Conservation (phyloP, 2,888 invertebrate genomes). For the Dexiosoma caninum region DNA sequence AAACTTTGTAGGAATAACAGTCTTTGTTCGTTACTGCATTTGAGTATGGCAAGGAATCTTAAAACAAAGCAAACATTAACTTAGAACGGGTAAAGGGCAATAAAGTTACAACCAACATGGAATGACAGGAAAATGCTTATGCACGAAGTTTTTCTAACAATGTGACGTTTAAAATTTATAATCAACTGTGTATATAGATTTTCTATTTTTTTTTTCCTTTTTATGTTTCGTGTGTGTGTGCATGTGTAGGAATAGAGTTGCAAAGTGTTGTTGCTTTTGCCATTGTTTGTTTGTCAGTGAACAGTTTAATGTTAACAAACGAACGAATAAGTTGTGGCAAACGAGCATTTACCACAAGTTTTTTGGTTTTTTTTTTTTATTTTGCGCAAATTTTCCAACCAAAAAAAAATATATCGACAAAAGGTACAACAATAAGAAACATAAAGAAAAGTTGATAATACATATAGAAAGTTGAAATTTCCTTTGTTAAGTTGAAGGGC, state of each 20-base stretch:
- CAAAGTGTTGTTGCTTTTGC: neutral
- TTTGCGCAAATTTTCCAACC: neutral
- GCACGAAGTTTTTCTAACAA: constrained; percentile 41
- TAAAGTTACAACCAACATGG: neutral
- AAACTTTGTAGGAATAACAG: neutral
- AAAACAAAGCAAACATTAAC: neutral
- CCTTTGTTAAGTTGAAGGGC: constrained; percentile 51
- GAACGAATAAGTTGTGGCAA: constrained; percentile 55
- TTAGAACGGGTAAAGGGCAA: neutral
- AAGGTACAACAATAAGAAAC: neutral
- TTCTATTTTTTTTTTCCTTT: neutral
- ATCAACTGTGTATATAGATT: constrained; percentile 14
- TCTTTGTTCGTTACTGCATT: neutral
- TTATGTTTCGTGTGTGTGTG: neutral
- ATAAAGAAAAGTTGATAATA: constrained; percentile 9
- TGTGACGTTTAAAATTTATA: constrained; percentile 56
- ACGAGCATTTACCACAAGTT: constrained; percentile 52
- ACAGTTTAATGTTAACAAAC: constrained; percentile 41
- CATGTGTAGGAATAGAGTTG: neutral
- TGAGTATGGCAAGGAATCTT: neutral
- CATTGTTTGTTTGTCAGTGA: constrained; percentile 27
- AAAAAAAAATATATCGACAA: constrained; percentile 13
- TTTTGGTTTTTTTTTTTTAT: constrained; percentile 4
- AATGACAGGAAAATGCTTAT: constrained; percentile 50
- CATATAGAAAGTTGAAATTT: constrained; percentile 40